Conservation (phyloP, 2,113 vertebrate genomes). For the Turnix velox region DNA sequence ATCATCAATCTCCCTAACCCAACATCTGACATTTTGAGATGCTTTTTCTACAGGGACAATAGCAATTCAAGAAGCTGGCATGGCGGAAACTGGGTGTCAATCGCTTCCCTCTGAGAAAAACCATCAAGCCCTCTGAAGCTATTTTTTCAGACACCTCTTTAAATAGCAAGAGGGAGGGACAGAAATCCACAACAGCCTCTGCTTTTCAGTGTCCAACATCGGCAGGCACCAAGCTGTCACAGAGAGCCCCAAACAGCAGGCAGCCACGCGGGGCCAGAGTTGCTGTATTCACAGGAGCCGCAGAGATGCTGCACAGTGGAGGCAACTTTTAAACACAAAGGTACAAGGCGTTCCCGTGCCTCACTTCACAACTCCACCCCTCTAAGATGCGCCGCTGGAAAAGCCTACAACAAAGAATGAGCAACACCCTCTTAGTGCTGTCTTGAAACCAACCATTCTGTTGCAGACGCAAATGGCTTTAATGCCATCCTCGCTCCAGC, state of each 20-base stretch:
- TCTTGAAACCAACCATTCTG: not conserved
- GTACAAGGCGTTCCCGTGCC: not conserved
- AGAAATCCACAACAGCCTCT: not conserved
- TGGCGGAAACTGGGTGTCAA: not conserved
- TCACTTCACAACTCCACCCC: not conserved
- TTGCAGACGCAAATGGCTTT: not conserved
- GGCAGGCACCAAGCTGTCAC: fast-evolving
- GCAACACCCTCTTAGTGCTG: fast-evolving
- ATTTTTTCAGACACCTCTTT: too few species aligned
- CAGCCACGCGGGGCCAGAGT: not conserved
- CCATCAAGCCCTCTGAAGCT: not conserved
- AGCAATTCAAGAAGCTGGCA: not conserved
- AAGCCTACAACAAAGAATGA: not conserved
- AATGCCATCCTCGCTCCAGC: not conserved
- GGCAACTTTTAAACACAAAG: not conserved
- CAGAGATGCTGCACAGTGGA: not conserved
- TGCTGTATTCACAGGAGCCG: not conserved
- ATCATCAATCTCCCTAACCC: not conserved
- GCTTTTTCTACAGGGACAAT: not conserved
- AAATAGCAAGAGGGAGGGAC: too few species aligned
- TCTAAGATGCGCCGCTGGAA: not conserved
- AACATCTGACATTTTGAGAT: not conserved
- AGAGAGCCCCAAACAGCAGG: not conserved
- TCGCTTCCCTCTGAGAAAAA: not conserved
- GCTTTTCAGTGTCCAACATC: not conserved